These are phyloP conservation scores for Bovichtus variegatus DNA, from an alignment of 2,797 vertebrate species.

Conservation along the genomic window DNA sequence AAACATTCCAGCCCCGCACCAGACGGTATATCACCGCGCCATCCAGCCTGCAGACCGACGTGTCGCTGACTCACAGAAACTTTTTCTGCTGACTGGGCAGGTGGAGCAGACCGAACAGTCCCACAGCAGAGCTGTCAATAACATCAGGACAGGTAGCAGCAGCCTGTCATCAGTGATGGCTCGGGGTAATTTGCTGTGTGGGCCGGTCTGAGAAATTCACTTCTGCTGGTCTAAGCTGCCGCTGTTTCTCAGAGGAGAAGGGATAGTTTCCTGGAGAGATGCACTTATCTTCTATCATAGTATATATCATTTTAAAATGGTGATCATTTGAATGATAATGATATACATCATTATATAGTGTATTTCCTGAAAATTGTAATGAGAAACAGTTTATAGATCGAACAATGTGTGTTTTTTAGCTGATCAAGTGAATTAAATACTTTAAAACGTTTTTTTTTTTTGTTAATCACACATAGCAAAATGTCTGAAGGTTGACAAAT, in stretches of 20 bases:
- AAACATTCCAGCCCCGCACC: slow-evolving; percentile 7
- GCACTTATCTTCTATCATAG: background rate
- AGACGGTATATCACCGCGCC: slow-evolving; percentile 15
- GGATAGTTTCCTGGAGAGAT: background rate
- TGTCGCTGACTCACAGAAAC: slow-evolving; percentile 70
- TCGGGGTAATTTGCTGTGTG: slow-evolving; percentile 12
- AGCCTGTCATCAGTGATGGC: slow-evolving; percentile 11
- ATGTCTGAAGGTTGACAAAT: background rate
- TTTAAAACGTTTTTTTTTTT: background rate
- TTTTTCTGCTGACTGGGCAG: slow-evolving; percentile 63
- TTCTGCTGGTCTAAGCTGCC: background rate
- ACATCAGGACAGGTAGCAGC: slow-evolving; percentile 59
- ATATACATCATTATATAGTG: background rate
- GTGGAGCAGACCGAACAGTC: slow-evolving; percentile 37
- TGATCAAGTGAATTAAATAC: background rate
- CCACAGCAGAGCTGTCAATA: slow-evolving; percentile 61
- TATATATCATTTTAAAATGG: too few relatives aligned
- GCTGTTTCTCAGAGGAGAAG: background rate
- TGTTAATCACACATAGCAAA: background rate
- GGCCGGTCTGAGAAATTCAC: background rate
- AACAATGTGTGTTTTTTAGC: background rate
- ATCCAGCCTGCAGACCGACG: slow-evolving; percentile 15
- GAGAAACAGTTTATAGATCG: background rate
- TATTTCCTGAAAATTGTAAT: background rate
- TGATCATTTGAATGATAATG: background rate